Conservation (phyloP, 1,140 invertebrate species). For the Cydia pomonella region DNA sequence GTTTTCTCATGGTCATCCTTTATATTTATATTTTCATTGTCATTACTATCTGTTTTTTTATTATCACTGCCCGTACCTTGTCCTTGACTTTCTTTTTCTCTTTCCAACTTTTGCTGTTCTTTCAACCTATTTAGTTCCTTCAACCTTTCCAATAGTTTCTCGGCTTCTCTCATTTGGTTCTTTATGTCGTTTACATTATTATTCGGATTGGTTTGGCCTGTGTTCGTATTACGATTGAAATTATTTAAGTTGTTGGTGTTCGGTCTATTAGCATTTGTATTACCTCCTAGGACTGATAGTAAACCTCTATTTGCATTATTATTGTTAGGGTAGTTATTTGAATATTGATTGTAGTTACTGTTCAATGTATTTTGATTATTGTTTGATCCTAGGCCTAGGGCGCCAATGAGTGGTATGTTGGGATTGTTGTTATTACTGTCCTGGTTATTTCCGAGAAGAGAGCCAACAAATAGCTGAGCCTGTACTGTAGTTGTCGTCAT, state of each 20-base stretch:
- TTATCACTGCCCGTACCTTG: not conserved
- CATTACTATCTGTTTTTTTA: not conserved
- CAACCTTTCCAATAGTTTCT: slow-evolving; percentile 17
- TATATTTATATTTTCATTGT: slow-evolving; percentile 20
- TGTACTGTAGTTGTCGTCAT: not conserved
- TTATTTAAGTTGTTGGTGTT: not conserved
- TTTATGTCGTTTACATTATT: slow-evolving; percentile 1
- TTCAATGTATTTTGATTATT: slow-evolving; percentile 15
- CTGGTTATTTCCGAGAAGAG: not conserved
- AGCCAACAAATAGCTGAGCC: not conserved
- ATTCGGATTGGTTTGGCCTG: not conserved
- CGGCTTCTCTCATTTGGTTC: slow-evolving; percentile 19
- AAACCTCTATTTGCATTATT: not conserved
- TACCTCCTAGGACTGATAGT: not conserved
- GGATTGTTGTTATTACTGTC: slow-evolving; percentile 13
- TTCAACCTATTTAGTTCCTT: slow-evolving; percentile 21
- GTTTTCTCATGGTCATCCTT: slow-evolving; percentile 18
- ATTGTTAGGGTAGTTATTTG: slow-evolving; percentile 7
- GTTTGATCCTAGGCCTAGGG: slow-evolving; percentile 19
- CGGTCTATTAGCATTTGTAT: slow-evolving; percentile 1
- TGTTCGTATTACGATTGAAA: not conserved
- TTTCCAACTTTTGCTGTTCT: slow-evolving; percentile 26
- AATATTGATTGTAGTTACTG: not conserved
- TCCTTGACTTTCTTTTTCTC: not conserved
- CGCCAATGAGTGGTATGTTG: not conserved